These are phyloP conservation scores for human (Homo sapiens) DNA, from an alignment of 2,113 vertebrate species.

Conservation along the genomic window DNA sequence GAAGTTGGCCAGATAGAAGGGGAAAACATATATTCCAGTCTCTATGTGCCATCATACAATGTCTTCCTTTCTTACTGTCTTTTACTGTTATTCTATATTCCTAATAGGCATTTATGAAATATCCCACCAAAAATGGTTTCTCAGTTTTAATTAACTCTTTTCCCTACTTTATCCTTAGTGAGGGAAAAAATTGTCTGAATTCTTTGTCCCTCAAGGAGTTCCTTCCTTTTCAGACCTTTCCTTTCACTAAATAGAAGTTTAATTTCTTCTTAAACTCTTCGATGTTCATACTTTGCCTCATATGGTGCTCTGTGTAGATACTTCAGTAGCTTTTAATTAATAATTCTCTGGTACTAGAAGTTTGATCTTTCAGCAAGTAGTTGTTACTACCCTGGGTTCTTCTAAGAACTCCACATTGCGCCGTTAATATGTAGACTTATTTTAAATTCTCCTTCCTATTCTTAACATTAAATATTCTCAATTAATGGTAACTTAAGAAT, in stretches of 20 bases:
- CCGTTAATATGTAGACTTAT: background rate
- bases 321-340: background rate
- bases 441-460: background rate
- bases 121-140: background rate
- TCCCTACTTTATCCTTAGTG: background rate
- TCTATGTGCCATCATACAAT: background rate
- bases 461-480: conserved; percentile 34
- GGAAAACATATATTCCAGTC: background rate
- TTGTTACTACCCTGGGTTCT: background rate
- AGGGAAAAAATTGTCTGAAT: background rate
- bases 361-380: background rate
- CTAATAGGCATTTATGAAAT: background rate
- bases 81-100: background rate
- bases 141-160: background rate
- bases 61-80: background rate
- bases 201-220: background rate
- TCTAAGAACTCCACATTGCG: background rate
- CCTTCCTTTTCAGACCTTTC: background rate
- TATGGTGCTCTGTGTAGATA: background rate
- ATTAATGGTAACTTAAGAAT: background rate
- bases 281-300: background rate
- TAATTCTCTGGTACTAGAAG: background rate
- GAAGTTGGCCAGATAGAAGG: background rate
- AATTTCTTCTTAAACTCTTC: background rate
- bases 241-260: background rate